These are phyloP conservation scores for Ceratitis capitata DNA, from an alignment of 1,140 invertebrate species.

Conservation along the genomic window DNA sequence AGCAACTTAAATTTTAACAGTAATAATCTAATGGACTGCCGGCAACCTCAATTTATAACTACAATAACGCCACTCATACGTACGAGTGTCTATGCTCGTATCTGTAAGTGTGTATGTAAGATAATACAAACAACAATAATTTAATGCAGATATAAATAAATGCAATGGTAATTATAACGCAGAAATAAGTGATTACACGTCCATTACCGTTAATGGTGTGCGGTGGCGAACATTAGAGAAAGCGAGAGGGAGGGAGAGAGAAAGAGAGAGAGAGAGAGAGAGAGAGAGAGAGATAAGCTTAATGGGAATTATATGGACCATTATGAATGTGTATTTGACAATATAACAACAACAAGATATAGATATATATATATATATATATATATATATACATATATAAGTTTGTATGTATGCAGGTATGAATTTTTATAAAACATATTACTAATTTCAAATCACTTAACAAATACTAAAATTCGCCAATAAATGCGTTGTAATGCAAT, in stretches of 20 bases:
- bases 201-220: constrained; percentile 11
- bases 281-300: constrained; percentile 12
- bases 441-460: constrained; percentile 36
- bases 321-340: background rate
- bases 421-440: no score
- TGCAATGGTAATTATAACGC: background rate
- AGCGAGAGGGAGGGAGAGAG: no score
- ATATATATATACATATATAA: no score
- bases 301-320: constrained; percentile 24
- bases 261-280: no score
- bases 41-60: no score
- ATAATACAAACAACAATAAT: no score
- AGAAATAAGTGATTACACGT: background rate
- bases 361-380: no score
- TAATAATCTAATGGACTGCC: no score
- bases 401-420: no score
- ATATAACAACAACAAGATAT: background rate
- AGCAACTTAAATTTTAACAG: no score
- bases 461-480: background rate
- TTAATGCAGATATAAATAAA: background rate
- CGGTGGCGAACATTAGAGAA: background rate
- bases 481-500: background rate
- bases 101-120: no score
- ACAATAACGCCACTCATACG: no score
- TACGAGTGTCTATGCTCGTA: background rate